Conservation (phyloP, 2,113 vertebrate species). For the Sturnira hondurensis region DNA sequence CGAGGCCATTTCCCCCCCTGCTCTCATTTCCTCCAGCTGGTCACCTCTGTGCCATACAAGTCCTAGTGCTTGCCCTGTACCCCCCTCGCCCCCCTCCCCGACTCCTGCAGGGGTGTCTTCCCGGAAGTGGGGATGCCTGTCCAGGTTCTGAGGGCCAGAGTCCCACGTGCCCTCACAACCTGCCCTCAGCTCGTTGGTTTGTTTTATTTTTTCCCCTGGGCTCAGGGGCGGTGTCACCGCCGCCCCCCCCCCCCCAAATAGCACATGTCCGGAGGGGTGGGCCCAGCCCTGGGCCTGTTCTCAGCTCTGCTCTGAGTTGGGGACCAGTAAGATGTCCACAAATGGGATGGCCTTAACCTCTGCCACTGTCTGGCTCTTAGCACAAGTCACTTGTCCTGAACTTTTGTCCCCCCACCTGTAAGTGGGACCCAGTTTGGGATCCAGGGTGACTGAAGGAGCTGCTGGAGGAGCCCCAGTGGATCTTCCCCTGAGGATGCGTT, state of each 20-base stretch:
- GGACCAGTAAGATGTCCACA: background rate
- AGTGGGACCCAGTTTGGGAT: background rate
- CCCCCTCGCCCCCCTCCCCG: background rate
- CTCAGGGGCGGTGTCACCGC: background rate
- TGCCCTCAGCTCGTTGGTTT: background rate
- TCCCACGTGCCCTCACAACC: fast-evolving
- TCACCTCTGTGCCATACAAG: background rate
- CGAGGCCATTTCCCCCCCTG: background rate
- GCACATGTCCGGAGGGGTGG: background rate
- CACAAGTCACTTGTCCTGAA: background rate
- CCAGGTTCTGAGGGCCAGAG: background rate
- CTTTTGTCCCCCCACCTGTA: background rate
- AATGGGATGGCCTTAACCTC: background rate
- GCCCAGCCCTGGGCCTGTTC: background rate
- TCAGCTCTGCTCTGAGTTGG: background rate
- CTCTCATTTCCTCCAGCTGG: background rate
- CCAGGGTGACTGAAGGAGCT: background rate
- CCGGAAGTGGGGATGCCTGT: background rate
- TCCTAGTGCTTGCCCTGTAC: background rate
- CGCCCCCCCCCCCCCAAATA: background rate
- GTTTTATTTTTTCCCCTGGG: no score
- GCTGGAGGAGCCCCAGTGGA: background rate
- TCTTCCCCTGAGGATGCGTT: background rate
- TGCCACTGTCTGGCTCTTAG: background rate
- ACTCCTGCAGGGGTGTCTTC: background rate